Percentiles rank a stretch among this genome's conserved stretches.
These are phyloP conservation scores for Acanthis flammea DNA, from an alignment of 2,797 vertebrate genomes.

Conservation along the genomic window DNA sequence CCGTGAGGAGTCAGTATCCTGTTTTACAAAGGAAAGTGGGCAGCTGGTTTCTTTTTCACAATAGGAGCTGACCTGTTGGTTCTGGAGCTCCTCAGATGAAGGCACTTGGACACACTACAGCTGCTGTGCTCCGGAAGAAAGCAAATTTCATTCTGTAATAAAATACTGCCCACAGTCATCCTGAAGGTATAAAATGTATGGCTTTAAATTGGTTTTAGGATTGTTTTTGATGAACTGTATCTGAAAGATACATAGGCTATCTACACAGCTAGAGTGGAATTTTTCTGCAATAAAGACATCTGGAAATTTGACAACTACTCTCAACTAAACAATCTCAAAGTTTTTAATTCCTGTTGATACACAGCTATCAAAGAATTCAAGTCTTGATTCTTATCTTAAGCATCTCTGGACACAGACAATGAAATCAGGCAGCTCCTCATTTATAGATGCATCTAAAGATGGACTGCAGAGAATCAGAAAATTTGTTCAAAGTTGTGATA, in stretches of 20 bases:
- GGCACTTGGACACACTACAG: neutral
- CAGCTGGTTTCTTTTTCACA: neutral
- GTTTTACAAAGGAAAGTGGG: constrained; percentile 24
- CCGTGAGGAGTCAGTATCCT: constrained; percentile 2
- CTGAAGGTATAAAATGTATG: neutral
- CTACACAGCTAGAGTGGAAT: neutral
- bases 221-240: neutral
- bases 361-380: neutral
- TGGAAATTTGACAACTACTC: neutral
- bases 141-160: neutral
- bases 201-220: neutral
- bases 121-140: constrained; percentile 15
- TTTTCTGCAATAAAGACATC: neutral
- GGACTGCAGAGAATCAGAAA: neutral
- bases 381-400: neutral
- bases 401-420: neutral
- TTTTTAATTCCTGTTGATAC: neutral
- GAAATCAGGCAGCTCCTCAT: neutral
- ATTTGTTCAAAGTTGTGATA: neutral
- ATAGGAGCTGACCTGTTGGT: neutral
- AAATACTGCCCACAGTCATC: neutral
- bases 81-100: constrained; percentile 27
- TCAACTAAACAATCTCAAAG: neutral
- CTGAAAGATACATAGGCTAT: neutral
- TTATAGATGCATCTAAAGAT: neutral